A percentile compares a stretch with the other conserved stretches of the same genome.
These are phyloP conservation scores for Ispidina picta DNA, from an alignment of 2,797 vertebrate species.

Conservation along the genomic window DNA sequence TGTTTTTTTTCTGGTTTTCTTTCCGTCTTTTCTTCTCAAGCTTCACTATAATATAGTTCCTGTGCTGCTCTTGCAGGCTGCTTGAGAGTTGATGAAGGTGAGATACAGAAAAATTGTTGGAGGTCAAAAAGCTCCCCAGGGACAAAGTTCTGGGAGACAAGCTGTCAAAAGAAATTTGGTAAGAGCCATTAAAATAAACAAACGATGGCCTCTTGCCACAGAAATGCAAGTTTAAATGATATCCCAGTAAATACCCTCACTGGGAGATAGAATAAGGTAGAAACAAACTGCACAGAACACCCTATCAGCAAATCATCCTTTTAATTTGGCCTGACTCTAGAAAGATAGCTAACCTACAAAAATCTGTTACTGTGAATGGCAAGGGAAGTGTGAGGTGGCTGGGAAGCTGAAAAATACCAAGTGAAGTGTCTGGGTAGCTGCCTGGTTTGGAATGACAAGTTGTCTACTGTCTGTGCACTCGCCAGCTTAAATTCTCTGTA, in stretches of 20 bases:
- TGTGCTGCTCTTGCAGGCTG: not conserved
- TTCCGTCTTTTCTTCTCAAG: not conserved
- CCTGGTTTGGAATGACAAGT: not conserved
- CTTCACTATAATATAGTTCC: not conserved
- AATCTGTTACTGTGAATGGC: not conserved
- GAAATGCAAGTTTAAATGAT: not conserved
- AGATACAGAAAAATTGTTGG: conserved; percentile 4
- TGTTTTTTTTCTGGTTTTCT: not conserved
- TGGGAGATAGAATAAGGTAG: not conserved
- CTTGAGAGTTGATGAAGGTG: conserved; percentile 17
- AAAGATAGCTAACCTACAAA: not conserved
- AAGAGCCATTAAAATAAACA: conserved; percentile 36
- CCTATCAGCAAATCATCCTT: not conserved
- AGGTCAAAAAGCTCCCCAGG: conserved; percentile 39
- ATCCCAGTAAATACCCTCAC: not conserved
- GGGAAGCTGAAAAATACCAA: not conserved
- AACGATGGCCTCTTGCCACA: conserved; percentile 3
- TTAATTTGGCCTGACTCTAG: not conserved
- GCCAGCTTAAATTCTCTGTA: not conserved
- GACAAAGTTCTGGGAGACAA: conserved; percentile 10
- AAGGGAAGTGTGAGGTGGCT: not conserved
- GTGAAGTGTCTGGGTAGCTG: not conserved
- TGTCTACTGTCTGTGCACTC: not conserved
- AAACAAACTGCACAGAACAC: not conserved
- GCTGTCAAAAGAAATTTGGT: conserved; percentile 49